Conservation (phyloP, 2,113 vertebrate species). For the Tonatia bakeri region DNA sequence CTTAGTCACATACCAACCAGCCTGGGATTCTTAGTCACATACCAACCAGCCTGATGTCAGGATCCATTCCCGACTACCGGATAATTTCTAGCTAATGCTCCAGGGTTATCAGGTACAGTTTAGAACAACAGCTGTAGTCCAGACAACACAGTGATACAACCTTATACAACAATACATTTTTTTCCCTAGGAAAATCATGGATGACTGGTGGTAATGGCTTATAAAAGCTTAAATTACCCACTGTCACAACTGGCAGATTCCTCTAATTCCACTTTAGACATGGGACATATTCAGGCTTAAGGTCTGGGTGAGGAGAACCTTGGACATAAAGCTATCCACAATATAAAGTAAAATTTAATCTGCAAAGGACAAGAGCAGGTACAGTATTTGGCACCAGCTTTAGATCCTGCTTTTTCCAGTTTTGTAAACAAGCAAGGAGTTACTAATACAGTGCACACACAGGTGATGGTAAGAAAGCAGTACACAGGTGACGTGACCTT, state of each 20-base stretch:
- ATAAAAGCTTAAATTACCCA: not conserved
- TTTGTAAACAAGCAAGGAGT: not conserved
- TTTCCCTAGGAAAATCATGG: not conserved
- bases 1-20: not conserved
- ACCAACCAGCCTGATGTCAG: too few relatives aligned
- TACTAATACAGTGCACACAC: not conserved
- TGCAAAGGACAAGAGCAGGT: not conserved
- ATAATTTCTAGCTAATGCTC: not conserved
- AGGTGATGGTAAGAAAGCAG: not conserved
- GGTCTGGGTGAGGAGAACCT: not conserved
- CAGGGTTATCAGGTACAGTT: rapidly evolving
- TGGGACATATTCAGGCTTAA: not conserved
- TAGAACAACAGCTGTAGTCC: not conserved
- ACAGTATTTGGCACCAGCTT: not conserved
- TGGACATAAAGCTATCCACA: not conserved
- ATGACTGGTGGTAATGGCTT: not conserved
- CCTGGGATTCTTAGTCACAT: not conserved
- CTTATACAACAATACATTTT: not conserved
- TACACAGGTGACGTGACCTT: not conserved
- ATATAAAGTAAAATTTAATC: not conserved
- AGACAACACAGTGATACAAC: not conserved
- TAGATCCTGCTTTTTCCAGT: not conserved
- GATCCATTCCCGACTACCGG: rapidly evolving
- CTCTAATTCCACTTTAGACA: rapidly evolving
- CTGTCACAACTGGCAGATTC: not conserved